Evolutionary conservation across 2,888 invertebrate genomes (phyloP), one percentile per base, ranked within the genome.

Genomic region (Cotesia congregata): DNA sequence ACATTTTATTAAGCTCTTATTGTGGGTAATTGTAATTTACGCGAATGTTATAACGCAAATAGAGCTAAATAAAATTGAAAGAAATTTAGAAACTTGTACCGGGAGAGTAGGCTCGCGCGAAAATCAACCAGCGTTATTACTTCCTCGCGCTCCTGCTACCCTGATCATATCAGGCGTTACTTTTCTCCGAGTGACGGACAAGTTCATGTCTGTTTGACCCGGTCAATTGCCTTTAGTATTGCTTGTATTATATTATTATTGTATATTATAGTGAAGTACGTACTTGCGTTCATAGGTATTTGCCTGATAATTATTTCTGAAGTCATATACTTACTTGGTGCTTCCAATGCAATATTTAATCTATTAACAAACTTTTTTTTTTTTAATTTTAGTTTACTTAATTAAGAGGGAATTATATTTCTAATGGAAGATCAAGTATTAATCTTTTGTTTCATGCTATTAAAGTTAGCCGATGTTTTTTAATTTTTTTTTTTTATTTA

Each of bases 111-210:
- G 6, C 20, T 15, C n/a, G 41, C 64, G 20, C 65, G 15, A 40
- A 4, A 40, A 38, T 6, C 50, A 50, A 50, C 0, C 12, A 50
- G 50, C 12, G 50, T 15, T 61, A 65, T 17, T 65, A 81, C 83
- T 80, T 83, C 78, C 76, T 79, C 67, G 38, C 76, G 50, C 12
- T 67, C 72, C 78, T 83, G 80, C 61, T 79, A 5, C 69, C 76
- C 83, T 83, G 78, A 17, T 80, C 78, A 12, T 41, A 67, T 77
- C 74, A 82, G 82, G 82, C 83, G 82, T 81, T 80, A 80, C 81
- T 82, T 83, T 82, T 82, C 82, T 82, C 78, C 78, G 79, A 83
- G 80, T 83, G 83, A 84, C 81, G 82, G 83, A 84, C 82, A 83
- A 83, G 81, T 82, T 80, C 79, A 81, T 80, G 79, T 80, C 69